phyloP scores from a whole-genome alignment of 64 coral and sea anemone genomes.

The Montipora capricornis region DNA sequence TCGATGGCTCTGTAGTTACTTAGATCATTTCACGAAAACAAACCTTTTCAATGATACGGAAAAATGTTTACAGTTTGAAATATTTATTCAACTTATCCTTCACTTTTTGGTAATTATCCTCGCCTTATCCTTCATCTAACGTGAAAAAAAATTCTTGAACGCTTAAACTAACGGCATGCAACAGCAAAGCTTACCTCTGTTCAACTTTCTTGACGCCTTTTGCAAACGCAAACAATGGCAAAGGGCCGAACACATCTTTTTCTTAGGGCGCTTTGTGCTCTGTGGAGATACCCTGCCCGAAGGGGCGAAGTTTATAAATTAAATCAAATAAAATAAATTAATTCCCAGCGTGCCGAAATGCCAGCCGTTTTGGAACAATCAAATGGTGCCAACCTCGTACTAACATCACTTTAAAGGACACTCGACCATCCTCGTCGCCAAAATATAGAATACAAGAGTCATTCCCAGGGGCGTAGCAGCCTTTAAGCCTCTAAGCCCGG shows the following conservation, averaged over 20 bases:
- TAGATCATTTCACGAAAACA: constrained; percentile 25
- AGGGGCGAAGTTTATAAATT: no score
- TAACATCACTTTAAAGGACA: no score
- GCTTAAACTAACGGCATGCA: not conserved
- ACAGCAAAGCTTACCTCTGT: not conserved
- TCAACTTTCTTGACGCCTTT: no score
- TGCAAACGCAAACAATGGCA: no score
- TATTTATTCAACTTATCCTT: constrained; percentile 9
- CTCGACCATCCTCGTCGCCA: no score
- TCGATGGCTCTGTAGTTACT: constrained; percentile 26
- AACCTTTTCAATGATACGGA: not conserved
- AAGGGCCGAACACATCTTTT: no score
- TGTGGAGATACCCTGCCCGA: no score
- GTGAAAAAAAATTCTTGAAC: constrained; percentile 27
- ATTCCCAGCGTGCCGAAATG: constrained; percentile 14
- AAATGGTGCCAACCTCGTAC: not conserved
- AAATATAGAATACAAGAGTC: no score
- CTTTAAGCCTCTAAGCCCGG: no score
- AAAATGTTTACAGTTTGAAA: constrained; percentile 5
- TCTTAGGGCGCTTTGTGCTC: no score
- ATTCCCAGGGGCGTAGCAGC: no score
- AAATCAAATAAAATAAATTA: no score
- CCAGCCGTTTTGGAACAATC: constrained; percentile 54
- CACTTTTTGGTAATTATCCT: not conserved
- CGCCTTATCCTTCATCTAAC: not conserved